These are phyloP conservation scores for Alosa sapidissima DNA, from an alignment of 2,797 vertebrate genomes.

Conservation along the genomic window DNA sequence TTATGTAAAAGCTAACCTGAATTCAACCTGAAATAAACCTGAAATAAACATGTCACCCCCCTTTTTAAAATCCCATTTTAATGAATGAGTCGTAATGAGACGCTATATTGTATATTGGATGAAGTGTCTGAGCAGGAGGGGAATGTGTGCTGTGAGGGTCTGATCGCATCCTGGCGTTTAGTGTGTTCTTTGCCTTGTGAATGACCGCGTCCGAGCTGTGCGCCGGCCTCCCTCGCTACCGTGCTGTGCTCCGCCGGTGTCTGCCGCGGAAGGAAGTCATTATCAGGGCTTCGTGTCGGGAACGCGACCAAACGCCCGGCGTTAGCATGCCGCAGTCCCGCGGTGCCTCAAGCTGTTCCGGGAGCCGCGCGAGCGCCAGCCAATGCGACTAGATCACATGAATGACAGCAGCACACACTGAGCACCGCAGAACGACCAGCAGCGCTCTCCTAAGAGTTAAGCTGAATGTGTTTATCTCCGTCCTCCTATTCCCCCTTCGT, in stretches of 20 bases:
- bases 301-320: conserved; percentile 4
- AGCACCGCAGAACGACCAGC: not conserved
- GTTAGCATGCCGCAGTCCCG: conserved; percentile 21
- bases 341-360: conserved; percentile 21
- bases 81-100: not conserved
- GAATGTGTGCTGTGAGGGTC: not conserved
- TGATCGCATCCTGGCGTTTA: not conserved
- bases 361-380: not conserved
- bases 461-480: not conserved
- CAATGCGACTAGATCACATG: not conserved
- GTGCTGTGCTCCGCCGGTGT: not conserved
- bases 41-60: not conserved
- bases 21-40: not conserved
- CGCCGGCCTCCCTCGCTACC: not conserved
- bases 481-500: not conserved
- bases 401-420: conserved; percentile 18
- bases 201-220: not conserved
- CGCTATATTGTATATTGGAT: not conserved
- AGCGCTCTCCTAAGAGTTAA: conserved; percentile 1
- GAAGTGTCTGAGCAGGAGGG: not conserved
- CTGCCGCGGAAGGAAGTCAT: conserved; percentile 17
- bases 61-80: not conserved
- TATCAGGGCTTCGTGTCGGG: conserved; percentile 18
- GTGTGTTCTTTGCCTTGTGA: not conserved
- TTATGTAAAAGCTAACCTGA: conserved; percentile 8